Evolutionary conservation across 2,888 invertebrate genomes (phyloP).

Genomic region (Mythimna loreyi): DNA sequence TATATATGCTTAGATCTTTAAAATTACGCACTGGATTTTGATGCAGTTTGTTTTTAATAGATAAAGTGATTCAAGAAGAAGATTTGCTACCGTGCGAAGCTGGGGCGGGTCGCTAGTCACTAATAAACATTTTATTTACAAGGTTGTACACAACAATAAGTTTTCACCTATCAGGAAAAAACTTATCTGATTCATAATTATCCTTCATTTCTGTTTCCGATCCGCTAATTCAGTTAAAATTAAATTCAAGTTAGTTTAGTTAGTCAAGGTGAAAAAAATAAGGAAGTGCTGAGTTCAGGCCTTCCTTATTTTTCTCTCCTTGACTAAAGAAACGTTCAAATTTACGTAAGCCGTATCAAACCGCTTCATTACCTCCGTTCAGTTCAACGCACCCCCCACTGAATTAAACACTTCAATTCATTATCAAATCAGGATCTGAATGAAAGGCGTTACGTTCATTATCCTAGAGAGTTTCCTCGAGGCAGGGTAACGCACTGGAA

Average conservation of each 20-base stretch:
- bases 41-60: no score
- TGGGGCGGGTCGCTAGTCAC: no score
- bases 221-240: not conserved
- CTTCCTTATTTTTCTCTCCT: not conserved
- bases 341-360: constrained; percentile 2
- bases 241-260: no score
- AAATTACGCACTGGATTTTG: no score
- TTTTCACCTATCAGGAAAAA: not conserved
- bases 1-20: no score
- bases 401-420: constrained; percentile 47
- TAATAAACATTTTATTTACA: not conserved
- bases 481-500: constrained; percentile 44
- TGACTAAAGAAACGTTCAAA: not conserved
- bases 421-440: constrained; percentile 47
- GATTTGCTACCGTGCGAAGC: no score
- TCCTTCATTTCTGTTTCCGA: not conserved
- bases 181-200: not conserved
- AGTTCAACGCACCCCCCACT: constrained; percentile 35
- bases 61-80: no score
- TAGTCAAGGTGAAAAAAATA: no score
- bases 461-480: constrained; percentile 32
- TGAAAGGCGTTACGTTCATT: constrained; percentile 37
- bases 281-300: not conserved
- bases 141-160: not conserved
- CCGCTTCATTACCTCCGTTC: constrained; percentile 34